Percentiles rank a stretch among this genome's conserved stretches.
Conservation (phyloP, 1,140 invertebrate genomes). For the Ectropis grisescens region DNA sequence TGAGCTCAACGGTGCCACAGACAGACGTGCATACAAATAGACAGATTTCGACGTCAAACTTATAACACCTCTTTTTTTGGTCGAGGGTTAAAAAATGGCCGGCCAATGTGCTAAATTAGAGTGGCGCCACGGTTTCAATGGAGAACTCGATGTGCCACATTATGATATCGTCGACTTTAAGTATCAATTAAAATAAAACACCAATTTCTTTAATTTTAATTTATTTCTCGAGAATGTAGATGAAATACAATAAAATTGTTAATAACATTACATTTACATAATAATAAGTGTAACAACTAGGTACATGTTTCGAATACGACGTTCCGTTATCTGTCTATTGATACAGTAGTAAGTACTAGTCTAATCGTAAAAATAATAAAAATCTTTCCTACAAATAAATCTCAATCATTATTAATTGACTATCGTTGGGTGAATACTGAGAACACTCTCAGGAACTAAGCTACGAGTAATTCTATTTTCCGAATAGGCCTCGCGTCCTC, state of each 20-base stretch:
- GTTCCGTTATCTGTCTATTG: slow-evolving; percentile 1
- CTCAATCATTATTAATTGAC: slow-evolving; percentile 60
- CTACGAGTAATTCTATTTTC: slow-evolving; percentile 24
- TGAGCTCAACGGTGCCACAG: too few relatives aligned
- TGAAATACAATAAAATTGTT: slow-evolving; percentile 38
- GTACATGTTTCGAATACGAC: slow-evolving; percentile 22
- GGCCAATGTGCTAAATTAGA: too few relatives aligned
- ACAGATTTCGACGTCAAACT: too few relatives aligned
- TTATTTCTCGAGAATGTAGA: slow-evolving; percentile 10
- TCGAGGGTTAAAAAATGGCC: too few relatives aligned
- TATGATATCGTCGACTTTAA: too few relatives aligned
- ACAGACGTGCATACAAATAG: too few relatives aligned
- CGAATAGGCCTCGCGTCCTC: slow-evolving; percentile 33
- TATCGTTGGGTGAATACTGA: slow-evolving; percentile 67
- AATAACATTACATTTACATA: slow-evolving; percentile 45
- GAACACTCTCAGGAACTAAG: slow-evolving; percentile 46
- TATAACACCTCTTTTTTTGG: too few relatives aligned
- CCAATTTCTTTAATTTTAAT: slow-evolving; percentile 10
- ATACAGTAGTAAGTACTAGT: not conserved
- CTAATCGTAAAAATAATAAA: slow-evolving; percentile 32
- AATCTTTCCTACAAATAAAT: slow-evolving; percentile 44
- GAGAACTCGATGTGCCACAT: too few relatives aligned
- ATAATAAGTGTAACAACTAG: slow-evolving; percentile 34
- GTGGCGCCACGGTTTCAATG: too few relatives aligned
- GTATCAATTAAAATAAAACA: slow-evolving; percentile 11